Evolutionary conservation across 1,140 invertebrate genomes (phyloP).

Genomic region (Hylaeus volcanicus): DNA sequence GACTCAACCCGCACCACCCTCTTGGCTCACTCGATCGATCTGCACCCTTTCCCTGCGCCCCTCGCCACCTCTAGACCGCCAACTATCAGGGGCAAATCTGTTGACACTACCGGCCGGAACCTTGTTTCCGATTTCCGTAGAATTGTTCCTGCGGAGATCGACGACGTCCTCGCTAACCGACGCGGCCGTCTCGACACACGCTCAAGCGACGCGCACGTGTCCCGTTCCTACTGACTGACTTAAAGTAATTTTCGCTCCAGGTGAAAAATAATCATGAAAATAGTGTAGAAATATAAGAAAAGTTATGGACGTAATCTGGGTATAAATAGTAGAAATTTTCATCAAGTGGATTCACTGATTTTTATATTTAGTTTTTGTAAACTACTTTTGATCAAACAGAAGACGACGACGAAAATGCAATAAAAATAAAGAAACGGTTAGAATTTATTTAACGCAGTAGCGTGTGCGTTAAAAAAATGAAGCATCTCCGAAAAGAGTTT

Average conservation of each 20-base stretch:
- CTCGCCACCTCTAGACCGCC: constrained; percentile 6
- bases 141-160: constrained; percentile 46
- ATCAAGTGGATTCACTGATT: no score
- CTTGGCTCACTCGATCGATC: constrained; percentile 64
- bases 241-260: no score
- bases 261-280: no score
- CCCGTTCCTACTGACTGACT: neutral
- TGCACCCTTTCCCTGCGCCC: constrained; percentile 23
- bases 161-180: constrained; percentile 18
- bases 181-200: constrained; percentile 49
- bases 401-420: no score
- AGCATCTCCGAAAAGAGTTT: neutral
- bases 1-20: constrained; percentile 57
- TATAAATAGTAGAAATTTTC: no score
- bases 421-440: no score
- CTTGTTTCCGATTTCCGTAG: constrained; percentile 66
- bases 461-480: neutral
- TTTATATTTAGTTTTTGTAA: no score
- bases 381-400: no score
- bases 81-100: constrained; percentile 72
- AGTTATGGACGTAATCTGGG: no score
- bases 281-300: no score
- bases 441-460: no score
- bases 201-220: constrained; percentile 50
- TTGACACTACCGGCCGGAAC: constrained; percentile 68